Percentiles rank a stretch among this genome's conserved stretches.
These are phyloP conservation scores for Protomyctophum bolini DNA, from an alignment of 2,113 vertebrate species.

Conservation along the genomic window DNA sequence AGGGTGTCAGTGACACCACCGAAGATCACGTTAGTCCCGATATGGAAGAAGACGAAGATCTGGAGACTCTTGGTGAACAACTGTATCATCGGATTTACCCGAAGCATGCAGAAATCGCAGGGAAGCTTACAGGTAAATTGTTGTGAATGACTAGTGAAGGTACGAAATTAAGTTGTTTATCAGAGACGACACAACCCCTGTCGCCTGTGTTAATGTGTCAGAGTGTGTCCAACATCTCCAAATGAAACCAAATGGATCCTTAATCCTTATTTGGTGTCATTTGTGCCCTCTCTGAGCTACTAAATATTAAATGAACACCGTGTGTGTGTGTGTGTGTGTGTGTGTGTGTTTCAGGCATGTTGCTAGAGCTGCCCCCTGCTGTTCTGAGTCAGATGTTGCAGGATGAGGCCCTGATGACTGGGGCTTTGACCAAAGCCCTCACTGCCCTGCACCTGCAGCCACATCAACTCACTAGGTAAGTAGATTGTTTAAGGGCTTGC, in stretches of 20 bases:
- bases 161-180: too few relatives aligned
- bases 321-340: neutral
- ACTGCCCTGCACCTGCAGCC: constrained; percentile 59
- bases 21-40: neutral
- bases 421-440: constrained; percentile 77
- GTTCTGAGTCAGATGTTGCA: constrained; percentile 75
- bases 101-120: constrained; percentile 71
- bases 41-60: constrained; percentile 73
- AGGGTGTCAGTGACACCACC: neutral
- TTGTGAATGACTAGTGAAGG: too few relatives aligned
- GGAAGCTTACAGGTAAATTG: constrained; percentile 79
- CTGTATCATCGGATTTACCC: constrained; percentile 73
- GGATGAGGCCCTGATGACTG: constrained; percentile 71
- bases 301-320: too few relatives aligned
- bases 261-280: too few relatives aligned
- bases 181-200: too few relatives aligned
- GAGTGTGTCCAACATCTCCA: too few relatives aligned
- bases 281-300: too few relatives aligned
- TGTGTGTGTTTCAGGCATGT: constrained; percentile 73
- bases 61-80: constrained; percentile 77
- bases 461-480: neutral
- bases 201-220: too few relatives aligned
- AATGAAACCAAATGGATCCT: too few relatives aligned
- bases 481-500: too few relatives aligned
- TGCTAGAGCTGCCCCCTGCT: constrained; percentile 77